phyloP scores from a whole-genome alignment of 2,113 vertebrate genomes.

The human (Homo sapiens) region GRCh38 chr14:99570001-99570500 shows the following conservation, averaged over 20 bases:
- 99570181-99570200: not conserved
- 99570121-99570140: accelerated
- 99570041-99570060: not conserved
- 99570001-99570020: accelerated
- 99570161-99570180: not conserved
- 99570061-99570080: not conserved
- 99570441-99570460: too few species aligned
- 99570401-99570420: not conserved
- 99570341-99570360: not conserved
- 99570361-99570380: too few species aligned
- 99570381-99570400: not conserved
- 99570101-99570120: accelerated
- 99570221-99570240: not conserved
- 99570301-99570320: not conserved
- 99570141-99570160: not conserved
- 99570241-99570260: not conserved
- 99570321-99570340: not conserved
- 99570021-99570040: accelerated
- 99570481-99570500: not conserved
- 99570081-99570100: not conserved
- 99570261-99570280: not conserved
- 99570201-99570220: not conserved
- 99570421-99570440: not conserved
- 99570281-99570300: accelerated
- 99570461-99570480: not conserved